Percentiles rank a stretch among this genome's conserved stretches.
phyloP scores from a whole-genome alignment of 2,113 vertebrate genomes.

The Actenoides hombroni region DNA sequence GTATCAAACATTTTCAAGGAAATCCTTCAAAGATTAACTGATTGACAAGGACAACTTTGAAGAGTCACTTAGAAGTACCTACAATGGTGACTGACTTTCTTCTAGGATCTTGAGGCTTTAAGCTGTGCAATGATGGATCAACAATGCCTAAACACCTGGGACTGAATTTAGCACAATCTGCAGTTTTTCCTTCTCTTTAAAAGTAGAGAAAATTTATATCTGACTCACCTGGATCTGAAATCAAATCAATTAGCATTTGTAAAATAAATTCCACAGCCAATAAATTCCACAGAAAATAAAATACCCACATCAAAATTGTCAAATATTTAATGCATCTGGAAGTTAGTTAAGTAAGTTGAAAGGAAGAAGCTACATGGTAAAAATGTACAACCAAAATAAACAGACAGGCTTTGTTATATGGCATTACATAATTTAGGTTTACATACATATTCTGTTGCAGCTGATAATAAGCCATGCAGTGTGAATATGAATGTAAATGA shows the following conservation, averaged over 20 bases:
- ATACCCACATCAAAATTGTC: not conserved
- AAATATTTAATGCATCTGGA: not conserved
- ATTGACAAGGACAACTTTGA: not conserved
- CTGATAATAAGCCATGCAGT: slow-evolving; percentile 43
- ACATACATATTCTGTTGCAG: slow-evolving; percentile 25
- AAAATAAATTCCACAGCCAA: not conserved
- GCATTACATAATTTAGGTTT: slow-evolving; percentile 44
- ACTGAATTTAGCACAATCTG: not conserved
- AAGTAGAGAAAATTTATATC: not conserved
- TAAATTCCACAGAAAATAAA: not conserved
- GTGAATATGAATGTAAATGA: slow-evolving; percentile 55
- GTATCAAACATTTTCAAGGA: not conserved
- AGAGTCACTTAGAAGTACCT: not conserved
- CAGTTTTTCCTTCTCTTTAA: not conserved
- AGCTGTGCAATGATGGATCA: not conserved
- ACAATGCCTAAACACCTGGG: not conserved
- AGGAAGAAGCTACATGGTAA: not conserved
- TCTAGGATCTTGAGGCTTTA: not conserved
- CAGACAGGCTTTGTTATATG: slow-evolving; percentile 16
- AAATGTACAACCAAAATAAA: slow-evolving; percentile 21
- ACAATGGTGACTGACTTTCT: not conserved
- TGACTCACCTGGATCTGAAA: not conserved
- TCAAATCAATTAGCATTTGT: not conserved
- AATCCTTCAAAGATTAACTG: not conserved
- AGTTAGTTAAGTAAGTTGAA: not conserved